Evolutionary conservation across 2,888 invertebrate species (phyloP).

Genomic region (Panorpa germanica): DNA sequence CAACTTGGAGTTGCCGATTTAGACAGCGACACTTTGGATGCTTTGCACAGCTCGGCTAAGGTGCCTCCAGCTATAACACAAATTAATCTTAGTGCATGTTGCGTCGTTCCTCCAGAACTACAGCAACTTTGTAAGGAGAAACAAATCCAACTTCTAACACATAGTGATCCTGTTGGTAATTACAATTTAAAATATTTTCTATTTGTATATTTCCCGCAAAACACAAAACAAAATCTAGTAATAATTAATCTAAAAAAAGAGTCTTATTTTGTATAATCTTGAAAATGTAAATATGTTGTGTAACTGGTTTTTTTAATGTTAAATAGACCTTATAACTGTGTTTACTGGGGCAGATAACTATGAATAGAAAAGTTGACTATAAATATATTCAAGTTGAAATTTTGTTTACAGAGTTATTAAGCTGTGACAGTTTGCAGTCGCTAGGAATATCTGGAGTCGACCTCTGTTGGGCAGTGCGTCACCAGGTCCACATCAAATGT

Average conservation of each 20-base stretch:
- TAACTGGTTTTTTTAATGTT: conserved; percentile 13
- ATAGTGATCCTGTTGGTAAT: conserved; percentile 81
- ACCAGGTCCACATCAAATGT: conserved; percentile 78
- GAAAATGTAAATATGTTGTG: too few relatives aligned
- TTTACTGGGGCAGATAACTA: too few relatives aligned
- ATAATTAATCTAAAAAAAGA: background rate
- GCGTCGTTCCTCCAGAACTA: conserved; percentile 81
- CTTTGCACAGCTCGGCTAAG: conserved; percentile 55
- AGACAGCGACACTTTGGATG: conserved; percentile 60
- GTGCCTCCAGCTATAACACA: conserved; percentile 79
- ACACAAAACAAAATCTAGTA: background rate
- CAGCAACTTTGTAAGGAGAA: conserved; percentile 79
- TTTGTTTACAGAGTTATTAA: too few relatives aligned
- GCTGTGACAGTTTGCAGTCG: conserved; percentile 25
- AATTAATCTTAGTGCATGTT: conserved; percentile 82
- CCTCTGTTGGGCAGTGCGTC: conserved; percentile 64
- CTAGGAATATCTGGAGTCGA: conserved; percentile 30
- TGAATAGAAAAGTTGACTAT: too few relatives aligned
- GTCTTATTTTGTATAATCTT: too few relatives aligned
- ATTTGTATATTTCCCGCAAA: conserved; percentile 8
- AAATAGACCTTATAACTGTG: conserved; percentile 32
- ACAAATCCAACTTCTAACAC: conserved; percentile 84
- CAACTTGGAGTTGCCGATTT: conserved; percentile 79
- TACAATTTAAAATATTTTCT: conserved; percentile 10
- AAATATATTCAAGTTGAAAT: too few relatives aligned